Base-by-base conservation (phyloP, 2,113 vertebrate species). In the Sapayoa aenigma region DNA sequence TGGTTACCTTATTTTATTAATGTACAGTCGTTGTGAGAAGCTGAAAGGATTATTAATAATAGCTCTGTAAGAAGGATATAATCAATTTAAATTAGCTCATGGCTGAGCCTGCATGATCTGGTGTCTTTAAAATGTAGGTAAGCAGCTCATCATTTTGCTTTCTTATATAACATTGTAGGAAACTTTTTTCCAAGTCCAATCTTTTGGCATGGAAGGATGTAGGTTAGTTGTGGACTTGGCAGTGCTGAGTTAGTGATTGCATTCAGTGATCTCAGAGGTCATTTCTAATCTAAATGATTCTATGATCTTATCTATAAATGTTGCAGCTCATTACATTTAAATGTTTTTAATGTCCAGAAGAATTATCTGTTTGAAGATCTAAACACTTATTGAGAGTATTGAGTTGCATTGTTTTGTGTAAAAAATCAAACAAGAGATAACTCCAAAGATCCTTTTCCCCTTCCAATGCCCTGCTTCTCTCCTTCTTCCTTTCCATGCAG, bases 31-130 rank as follows among this genome's bases (percentile, higher is more conserved):
- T 92, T 93, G 55, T 47, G 35, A 96, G 90, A 76, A 90, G 89
- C 59, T 62, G 50, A 78, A 88, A 75, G 58, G 89, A 95, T 95
- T 96, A 77, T 90, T 87, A 47, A 63, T 94, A 87, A 88, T 88
- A 96, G 62, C 58, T 91, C 50, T 77, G 59, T 60, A 84, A 95
- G 74, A 93, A 83, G 87, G 89, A 79, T 85, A 41, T 87, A 91
- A 87, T 68, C 16, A 44, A 80, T 95, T 96, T 84, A 95, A 97
- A 97, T 95, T 94, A 95, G 79, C 90, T 96, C 92, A 56, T 5
- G 22, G 25, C 4, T 92, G 68, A 91, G 89, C 42, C 82, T 76
- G 46, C 39, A 79, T 73, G 93, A 88, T 93, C 56, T 85, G 71
- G 39, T 93, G 68, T 41, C 82, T 69, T 95, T 87, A 72, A 81